These are phyloP conservation scores for Gambelia wislizenii DNA, from an alignment of 2,797 vertebrate species.

Conservation along the genomic window DNA sequence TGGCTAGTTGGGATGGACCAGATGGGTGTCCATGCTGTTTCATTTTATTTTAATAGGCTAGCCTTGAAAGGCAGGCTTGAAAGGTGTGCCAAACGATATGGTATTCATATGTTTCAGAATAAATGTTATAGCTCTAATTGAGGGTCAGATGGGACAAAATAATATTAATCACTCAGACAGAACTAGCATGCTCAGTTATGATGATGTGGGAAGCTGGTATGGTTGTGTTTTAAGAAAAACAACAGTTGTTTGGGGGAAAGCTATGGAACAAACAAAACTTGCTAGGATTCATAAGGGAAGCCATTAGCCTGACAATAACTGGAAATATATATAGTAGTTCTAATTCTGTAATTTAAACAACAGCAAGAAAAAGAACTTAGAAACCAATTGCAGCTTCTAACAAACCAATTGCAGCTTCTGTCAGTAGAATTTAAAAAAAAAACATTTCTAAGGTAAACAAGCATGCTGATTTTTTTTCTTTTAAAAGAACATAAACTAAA, in stretches of 20 bases:
- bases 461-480: no score
- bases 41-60: conserved; percentile 71
- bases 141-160: background rate
- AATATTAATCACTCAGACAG: conserved; percentile 12
- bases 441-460: background rate
- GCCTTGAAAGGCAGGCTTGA: conserved; percentile 56
- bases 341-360: background rate
- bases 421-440: background rate
- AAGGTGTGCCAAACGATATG: conserved; percentile 58
- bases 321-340: background rate
- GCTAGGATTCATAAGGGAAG: background rate
- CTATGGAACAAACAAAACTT: conserved; percentile 4
- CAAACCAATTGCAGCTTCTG: rapidly evolving
- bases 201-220: background rate
- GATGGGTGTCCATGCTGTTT: conserved; percentile 66
- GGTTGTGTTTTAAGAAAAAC: background rate
- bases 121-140: conserved; percentile 40
- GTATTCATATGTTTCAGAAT: conserved; percentile 15
- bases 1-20: conserved; percentile 63
- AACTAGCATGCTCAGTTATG: background rate
- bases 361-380: background rate
- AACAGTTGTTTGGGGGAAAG: background rate
- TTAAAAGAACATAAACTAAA: background rate
- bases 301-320: background rate
- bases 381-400: background rate